Evolutionary conservation across 2,888 invertebrate genomes (phyloP).

Genomic region (Platycnemis pennipes): DNA sequence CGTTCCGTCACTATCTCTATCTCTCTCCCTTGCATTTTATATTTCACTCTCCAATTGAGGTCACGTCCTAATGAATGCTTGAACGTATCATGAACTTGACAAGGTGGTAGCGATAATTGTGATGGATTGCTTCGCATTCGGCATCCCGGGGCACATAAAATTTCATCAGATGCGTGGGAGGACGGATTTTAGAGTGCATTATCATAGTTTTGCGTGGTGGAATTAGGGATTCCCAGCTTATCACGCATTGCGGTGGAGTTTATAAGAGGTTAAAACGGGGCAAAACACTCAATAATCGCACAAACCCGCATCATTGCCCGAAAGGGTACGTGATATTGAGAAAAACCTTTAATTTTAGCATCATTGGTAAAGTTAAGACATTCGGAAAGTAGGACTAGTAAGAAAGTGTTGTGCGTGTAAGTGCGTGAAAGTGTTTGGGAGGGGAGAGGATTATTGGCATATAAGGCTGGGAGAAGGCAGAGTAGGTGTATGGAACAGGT

Average conservation of each 20-base stretch:
- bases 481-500: too few relatives aligned
- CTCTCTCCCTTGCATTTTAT: neutral
- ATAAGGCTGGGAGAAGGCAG: too few relatives aligned
- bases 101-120: neutral
- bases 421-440: too few relatives aligned
- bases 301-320: too few relatives aligned
- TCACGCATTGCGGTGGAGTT: neutral
- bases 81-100: neutral
- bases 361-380: too few relatives aligned
- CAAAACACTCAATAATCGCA: too few relatives aligned
- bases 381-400: too few relatives aligned
- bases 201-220: neutral
- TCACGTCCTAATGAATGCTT: neutral
- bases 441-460: too few relatives aligned
- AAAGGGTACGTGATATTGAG: too few relatives aligned
- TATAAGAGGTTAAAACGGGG: too few relatives aligned
- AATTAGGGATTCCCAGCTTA: neutral
- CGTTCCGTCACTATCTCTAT: neutral
- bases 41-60: neutral
- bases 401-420: too few relatives aligned
- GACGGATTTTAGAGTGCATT: neutral
- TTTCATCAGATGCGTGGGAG: neutral
- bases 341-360: too few relatives aligned
- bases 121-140: neutral
- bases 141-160: neutral